Percentiles rank a stretch among this genome's conserved stretches.
These are phyloP conservation scores for Oxyteleia sp. DNA, from an alignment of 2,888 invertebrate genomes.

Conservation along the genomic window DNA sequence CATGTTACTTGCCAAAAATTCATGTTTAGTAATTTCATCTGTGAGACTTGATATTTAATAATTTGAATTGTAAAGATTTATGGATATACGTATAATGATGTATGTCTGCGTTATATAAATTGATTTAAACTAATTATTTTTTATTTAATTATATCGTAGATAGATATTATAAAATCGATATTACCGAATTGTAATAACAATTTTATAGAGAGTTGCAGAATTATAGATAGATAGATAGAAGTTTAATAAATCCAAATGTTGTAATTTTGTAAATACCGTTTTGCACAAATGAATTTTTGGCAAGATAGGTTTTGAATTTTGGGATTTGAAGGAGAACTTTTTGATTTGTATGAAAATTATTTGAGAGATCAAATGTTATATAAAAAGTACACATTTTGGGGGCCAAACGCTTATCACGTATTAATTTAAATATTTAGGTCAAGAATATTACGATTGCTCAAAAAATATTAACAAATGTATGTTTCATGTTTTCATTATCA, in stretches of 20 bases:
- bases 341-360: conserved; percentile 13
- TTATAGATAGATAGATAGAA: conserved; percentile 14
- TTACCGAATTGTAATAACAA: too few relatives aligned
- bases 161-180: too few relatives aligned
- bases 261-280: conserved; percentile 14
- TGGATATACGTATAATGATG: background rate
- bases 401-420: too few relatives aligned
- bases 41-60: background rate
- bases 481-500: too few relatives aligned
- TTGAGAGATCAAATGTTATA: conserved; percentile 44
- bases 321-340: conserved; percentile 27
- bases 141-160: too few relatives aligned
- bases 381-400: conserved; percentile 33
- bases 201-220: too few relatives aligned
- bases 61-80: background rate
- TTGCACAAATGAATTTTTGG: conserved; percentile 39
- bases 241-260: background rate
- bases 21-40: conserved; percentile 18
- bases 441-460: too few relatives aligned
- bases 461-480: too few relatives aligned
- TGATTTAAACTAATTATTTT: too few relatives aligned
- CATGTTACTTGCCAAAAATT: conserved; percentile 65
- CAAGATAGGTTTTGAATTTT: conserved; percentile 39
- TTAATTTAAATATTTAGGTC: too few relatives aligned
- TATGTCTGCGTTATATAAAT: too few relatives aligned